These are phyloP conservation scores for Ophiodon elongatus DNA, from an alignment of 2,113 vertebrate species.

Conservation along the genomic window DNA sequence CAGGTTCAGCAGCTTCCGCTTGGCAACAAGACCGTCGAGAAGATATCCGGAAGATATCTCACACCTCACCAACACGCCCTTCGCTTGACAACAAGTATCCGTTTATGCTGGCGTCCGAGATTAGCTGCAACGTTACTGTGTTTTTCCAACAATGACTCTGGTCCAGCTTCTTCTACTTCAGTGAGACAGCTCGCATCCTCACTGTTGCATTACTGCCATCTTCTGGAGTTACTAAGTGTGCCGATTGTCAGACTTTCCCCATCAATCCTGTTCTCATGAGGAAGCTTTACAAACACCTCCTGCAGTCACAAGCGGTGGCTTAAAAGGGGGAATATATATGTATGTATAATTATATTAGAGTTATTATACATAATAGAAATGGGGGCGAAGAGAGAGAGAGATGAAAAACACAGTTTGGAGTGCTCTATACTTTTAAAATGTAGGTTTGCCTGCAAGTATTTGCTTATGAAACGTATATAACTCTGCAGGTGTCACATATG, in stretches of 20 bases:
- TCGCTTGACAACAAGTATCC: conserved; percentile 7
- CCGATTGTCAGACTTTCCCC: neutral
- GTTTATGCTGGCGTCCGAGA: neutral
- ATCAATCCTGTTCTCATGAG: neutral
- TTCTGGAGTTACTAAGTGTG: neutral
- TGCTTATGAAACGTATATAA: neutral
- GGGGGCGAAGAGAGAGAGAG: neutral
- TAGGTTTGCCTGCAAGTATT: neutral
- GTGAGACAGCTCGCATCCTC: neutral
- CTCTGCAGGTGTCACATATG: neutral
- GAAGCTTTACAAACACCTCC: neutral
- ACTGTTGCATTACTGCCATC: neutral
- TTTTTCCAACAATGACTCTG: neutral
- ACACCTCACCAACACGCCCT: conserved; percentile 21
- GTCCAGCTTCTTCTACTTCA: neutral
- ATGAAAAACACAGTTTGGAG: neutral
- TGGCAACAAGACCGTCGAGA: neutral
- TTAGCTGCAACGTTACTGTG: neutral
- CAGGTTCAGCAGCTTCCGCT: neutral
- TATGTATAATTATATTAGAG: neutral
- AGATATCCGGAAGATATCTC: too few species aligned
- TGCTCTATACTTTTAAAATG: neutral
- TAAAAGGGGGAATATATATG: neutral
- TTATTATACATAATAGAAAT: too few species aligned
- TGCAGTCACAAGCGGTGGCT: neutral